Conservation (phyloP, 2,113 vertebrate species). For the Craseonycteris thonglongyai region DNA sequence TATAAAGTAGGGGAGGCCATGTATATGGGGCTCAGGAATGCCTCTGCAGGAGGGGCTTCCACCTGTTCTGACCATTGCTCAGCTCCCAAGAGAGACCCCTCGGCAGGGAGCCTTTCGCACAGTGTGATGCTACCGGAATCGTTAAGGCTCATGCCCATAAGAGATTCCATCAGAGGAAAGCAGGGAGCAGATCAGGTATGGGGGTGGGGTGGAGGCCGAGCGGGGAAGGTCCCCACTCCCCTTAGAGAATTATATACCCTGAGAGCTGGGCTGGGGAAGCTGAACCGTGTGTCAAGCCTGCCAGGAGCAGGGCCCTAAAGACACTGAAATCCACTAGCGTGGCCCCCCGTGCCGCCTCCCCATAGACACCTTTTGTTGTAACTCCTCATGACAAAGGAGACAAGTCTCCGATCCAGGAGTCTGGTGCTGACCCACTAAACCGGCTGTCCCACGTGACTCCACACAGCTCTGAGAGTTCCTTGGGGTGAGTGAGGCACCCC, state of each 20-base stretch:
- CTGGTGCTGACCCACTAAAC: neutral
- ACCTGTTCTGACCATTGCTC: too few species aligned
- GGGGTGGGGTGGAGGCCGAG: too few species aligned
- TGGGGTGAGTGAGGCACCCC: rapidly evolving
- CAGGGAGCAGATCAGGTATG: neutral
- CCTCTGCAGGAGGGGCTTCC: neutral
- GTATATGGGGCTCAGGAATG: rapidly evolving
- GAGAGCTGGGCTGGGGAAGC: neutral
- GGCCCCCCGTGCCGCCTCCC: rapidly evolving
- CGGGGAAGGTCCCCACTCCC: neutral
- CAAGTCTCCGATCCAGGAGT: too few species aligned
- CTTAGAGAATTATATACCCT: neutral
- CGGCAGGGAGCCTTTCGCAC: neutral
- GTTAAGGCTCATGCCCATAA: neutral
- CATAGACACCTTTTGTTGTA: neutral
- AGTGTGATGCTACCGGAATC: rapidly evolving
- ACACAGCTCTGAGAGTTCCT: too few species aligned
- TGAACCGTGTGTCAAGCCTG: neutral
- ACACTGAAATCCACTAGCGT: neutral
- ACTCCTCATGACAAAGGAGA: neutral
- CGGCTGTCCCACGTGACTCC: neutral
- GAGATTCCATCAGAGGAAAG: neutral
- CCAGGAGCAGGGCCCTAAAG: neutral
- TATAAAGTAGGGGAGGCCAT: neutral
- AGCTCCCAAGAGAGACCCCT: neutral